A percentile compares a stretch with the other conserved stretches of the same genome.
phyloP scores from a whole-genome alignment of 2,888 invertebrate species.

The Andricus quercusramuli region DNA sequence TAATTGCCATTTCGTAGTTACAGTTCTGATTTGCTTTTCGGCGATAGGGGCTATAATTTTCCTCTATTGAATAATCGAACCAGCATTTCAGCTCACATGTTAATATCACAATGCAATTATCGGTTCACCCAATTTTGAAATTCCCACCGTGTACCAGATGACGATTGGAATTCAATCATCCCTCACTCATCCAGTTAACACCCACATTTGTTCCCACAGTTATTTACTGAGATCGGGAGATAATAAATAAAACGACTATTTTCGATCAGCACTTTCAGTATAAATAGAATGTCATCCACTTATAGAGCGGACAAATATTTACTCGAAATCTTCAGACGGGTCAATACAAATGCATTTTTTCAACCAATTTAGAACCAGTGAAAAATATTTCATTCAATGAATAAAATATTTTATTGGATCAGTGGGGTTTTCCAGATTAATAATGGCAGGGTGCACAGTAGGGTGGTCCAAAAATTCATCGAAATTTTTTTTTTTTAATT shows the following conservation, averaged over 20 bases:
- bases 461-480: no score
- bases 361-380: neutral
- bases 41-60: constrained; percentile 9
- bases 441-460: no score
- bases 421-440: no score
- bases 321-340: neutral
- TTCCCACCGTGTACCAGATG: constrained; percentile 8
- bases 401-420: no score
- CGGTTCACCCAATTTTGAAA: constrained; percentile 6
- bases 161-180: constrained; percentile 9
- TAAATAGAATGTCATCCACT: neutral
- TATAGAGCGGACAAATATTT: neutral
- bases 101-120: constrained; percentile 22
- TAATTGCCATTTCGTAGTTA: neutral
- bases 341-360: neutral
- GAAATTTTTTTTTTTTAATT: no score
- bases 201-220: neutral
- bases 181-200: neutral
- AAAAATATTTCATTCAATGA: neutral
- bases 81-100: neutral
- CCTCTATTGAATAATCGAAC: neutral
- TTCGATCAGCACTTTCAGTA: neutral
- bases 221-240: neutral
- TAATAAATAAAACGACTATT: constrained; percentile 15
- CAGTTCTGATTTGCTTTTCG: constrained; percentile 1